These are phyloP conservation scores for Gorilla gorilla DNA, from an alignment of 2,113 vertebrate genomes.

Conservation along the genomic window DNA sequence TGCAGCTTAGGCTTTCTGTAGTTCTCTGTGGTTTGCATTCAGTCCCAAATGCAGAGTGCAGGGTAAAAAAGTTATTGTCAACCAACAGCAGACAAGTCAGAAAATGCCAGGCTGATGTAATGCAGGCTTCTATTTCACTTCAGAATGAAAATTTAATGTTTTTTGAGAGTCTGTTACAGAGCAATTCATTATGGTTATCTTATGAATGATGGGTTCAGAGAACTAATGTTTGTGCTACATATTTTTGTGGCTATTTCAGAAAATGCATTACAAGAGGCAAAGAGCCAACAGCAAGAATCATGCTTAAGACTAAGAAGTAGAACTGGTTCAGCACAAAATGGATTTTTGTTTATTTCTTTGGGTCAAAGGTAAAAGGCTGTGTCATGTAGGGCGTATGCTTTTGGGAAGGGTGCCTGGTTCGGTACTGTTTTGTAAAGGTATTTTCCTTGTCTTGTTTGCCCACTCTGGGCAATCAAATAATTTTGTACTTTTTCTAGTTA, in stretches of 20 bases:
- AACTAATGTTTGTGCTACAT: conserved; percentile 64
- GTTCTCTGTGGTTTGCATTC: conserved; percentile 40
- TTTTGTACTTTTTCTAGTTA: conserved; percentile 17
- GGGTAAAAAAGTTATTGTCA: conserved; percentile 55
- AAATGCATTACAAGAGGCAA: conserved; percentile 63
- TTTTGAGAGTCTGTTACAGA: conserved; percentile 55
- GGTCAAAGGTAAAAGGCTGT: conserved; percentile 27
- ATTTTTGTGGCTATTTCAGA: conserved; percentile 70
- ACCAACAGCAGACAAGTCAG: conserved; percentile 42
- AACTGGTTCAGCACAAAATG: conserved; percentile 34
- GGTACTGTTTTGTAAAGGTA: neutral
- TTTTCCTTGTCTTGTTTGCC: neutral
- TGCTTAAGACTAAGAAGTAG: conserved; percentile 32
- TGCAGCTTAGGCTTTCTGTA: neutral
- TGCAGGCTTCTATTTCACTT: conserved; percentile 67
- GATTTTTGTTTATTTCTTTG: conserved; percentile 37
- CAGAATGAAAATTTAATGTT: conserved; percentile 70
- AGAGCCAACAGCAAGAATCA: conserved; percentile 31
- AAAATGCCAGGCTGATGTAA: conserved; percentile 71
- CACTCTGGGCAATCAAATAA: neutral
- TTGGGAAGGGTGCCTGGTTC: neutral
- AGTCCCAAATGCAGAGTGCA: conserved; percentile 1
- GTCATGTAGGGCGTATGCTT: neutral
- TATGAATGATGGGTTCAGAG: conserved; percentile 70
- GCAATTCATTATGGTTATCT: conserved; percentile 69